Conservation (phyloP, 2,888 invertebrate genomes). For the Parnassius smintheus region DNA sequence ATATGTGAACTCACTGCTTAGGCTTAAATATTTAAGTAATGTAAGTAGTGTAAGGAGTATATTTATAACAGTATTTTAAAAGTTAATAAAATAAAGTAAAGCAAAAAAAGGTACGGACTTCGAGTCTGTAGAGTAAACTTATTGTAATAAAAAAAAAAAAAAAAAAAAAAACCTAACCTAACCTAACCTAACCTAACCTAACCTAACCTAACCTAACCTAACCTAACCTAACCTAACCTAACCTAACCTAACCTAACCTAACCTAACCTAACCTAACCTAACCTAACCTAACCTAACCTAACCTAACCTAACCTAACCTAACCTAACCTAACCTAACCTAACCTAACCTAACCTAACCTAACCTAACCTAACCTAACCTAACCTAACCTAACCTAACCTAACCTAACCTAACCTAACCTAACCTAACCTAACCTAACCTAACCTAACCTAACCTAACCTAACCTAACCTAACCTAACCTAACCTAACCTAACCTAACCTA, state of each 20-base stretch:
- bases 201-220: constrained; percentile 32
- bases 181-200: constrained; percentile 34
- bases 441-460: constrained; percentile 34
- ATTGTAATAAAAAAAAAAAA: too few species aligned
- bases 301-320: constrained; percentile 32
- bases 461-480: constrained; percentile 30
- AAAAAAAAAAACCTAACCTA: too few species aligned
- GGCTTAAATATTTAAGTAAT: too few species aligned
- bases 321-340: constrained; percentile 33
- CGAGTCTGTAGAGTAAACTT: too few species aligned
- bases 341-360: constrained; percentile 34
- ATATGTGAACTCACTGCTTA: too few species aligned
- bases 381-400: constrained; percentile 34
- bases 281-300: constrained; percentile 34
- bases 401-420: constrained; percentile 32
- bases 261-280: constrained; percentile 30
- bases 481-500: constrained; percentile 34
- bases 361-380: constrained; percentile 30
- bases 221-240: constrained; percentile 33
- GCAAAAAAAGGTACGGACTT: too few species aligned
- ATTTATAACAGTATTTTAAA: too few species aligned
- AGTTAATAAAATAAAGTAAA: too few species aligned
- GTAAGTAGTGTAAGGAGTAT: too few species aligned
- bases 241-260: constrained; percentile 34
- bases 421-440: constrained; percentile 32